Evolutionary conservation across 2,888 invertebrate genomes (phyloP).

Genomic region (Heliconius sara): DNA sequence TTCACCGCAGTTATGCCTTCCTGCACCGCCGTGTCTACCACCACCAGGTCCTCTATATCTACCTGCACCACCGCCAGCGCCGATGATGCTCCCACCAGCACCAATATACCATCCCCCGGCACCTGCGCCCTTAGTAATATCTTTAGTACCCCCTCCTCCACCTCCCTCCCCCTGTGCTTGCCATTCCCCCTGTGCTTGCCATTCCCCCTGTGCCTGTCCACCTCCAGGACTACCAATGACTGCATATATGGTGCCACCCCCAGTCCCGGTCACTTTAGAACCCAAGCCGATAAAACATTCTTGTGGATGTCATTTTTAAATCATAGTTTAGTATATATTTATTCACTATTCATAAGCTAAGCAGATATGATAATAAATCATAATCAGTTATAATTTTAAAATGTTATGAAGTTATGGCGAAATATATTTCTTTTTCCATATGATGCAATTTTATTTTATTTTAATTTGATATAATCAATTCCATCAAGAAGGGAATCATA

Average conservation of each 20-base stretch:
- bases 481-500: background rate
- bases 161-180: conserved; percentile 7
- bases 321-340: conserved; percentile 21
- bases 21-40: conserved; percentile 53
- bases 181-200: conserved; percentile 46
- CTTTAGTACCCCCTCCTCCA: conserved; percentile 28
- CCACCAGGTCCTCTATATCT: conserved; percentile 51
- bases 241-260: conserved; percentile 70
- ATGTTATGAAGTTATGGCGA: background rate
- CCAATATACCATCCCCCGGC: conserved; percentile 1
- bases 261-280: conserved; percentile 70
- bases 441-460: background rate
- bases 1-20: conserved; percentile 54
- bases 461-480: background rate
- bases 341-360: background rate
- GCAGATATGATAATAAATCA: too few species aligned
- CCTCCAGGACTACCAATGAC: conserved; percentile 68
- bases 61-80: conserved; percentile 51
- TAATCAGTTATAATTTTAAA: too few species aligned
- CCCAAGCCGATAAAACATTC: conserved; percentile 63
- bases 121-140: conserved; percentile 16
- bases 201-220: conserved; percentile 47
- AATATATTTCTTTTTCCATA: conserved; percentile 8
- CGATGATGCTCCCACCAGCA: conserved; percentile 38
- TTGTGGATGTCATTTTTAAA: conserved; percentile 52